phyloP scores from a whole-genome alignment of 64 coral and sea anemone genomes.

The Stylophora pistillata region DNA sequence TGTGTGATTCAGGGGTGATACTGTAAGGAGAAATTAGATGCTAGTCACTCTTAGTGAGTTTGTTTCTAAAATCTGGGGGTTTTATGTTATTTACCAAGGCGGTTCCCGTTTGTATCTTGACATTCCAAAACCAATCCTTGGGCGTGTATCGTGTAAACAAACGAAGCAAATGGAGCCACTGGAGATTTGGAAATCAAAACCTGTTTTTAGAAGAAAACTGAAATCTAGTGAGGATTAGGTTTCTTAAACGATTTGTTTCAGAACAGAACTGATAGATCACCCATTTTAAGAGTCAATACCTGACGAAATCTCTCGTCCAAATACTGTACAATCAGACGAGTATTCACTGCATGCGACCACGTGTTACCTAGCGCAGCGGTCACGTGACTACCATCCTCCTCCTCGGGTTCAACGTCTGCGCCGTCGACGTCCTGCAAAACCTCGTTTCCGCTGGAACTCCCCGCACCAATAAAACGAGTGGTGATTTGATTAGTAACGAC shows the following conservation, averaged over 20 bases:
- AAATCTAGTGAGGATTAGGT: neutral
- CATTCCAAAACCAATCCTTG: conserved; percentile 47
- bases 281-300: conserved; percentile 25
- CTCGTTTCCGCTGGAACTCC: neutral
- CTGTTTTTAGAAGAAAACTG: neutral
- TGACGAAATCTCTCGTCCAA: conserved; percentile 79
- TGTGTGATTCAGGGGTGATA: too few relatives aligned
- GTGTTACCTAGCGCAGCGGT: conserved; percentile 95
- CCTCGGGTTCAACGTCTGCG: conserved; percentile 59
- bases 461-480: conserved; percentile 32
- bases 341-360: conserved; percentile 97
- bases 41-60: too few relatives aligned
- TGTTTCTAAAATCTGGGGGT: too few relatives aligned
- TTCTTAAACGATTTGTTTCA: too few relatives aligned
- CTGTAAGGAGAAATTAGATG: too few relatives aligned
- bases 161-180: conserved; percentile 55
- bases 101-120: neutral
- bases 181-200: conserved; percentile 69
- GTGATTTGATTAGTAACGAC: conserved; percentile 97
- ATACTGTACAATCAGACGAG: conserved; percentile 82
- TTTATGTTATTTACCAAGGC: neutral
- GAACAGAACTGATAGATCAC: too few relatives aligned
- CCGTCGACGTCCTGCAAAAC: conserved; percentile 49
- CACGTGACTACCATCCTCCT: conserved; percentile 76
- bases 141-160: conserved; percentile 60